Base-by-base conservation (phyloP, 2,888 invertebrate genomes). In the Drosophila barbarae region DNA sequence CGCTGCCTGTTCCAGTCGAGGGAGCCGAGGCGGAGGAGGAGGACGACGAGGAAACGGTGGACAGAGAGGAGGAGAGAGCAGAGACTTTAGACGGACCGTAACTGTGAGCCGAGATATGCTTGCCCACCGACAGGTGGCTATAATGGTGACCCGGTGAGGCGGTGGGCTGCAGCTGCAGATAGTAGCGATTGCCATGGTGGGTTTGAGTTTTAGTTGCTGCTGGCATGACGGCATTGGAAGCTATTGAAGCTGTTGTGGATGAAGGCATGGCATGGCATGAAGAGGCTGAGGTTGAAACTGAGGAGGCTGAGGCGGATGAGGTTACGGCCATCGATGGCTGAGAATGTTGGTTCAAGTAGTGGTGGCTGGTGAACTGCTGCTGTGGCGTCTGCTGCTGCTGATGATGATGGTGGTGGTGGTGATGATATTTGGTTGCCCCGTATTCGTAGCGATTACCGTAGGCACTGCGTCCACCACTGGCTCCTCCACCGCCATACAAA, bases 391-490 rank as follows among this genome's bases (percentile, higher is more conserved):
- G 67, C 34, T 36, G 38, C 38, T 52, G 41, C 59, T 58, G 44
- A 10, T 54, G 50, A 2, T 54, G 49, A 10, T 69, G 61, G 36
- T 53, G 63, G 13, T 68, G 65, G 30, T 66, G 63, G 15, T 74
- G 71, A 42, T 77, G 72, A 70, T 78, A 78, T 41, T 78, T 78
- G 66, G 68, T 35, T 1, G 51, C 66, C 35, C 49, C 64, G 39
- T 54, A 82, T 59, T 76, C 77, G 60, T 76, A 77, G 39, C 77
- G 76, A 70, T 85, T 87, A 86, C 87, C 87, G 67, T 87, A 81
- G 3, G 85, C 71, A 42, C 76, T 71, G 15, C 86, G 74, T 44
- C 67, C 63, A 10, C 60, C 60, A 30, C 73, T 54, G 5, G 60
- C 53, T 6, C 74, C 54, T 6, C 74, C 72, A n/a, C 84, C 76